Conservation (phyloP, 37 sponge, comb jelly and placozoan species). For the Diacarnus erythraeanus region DNA sequence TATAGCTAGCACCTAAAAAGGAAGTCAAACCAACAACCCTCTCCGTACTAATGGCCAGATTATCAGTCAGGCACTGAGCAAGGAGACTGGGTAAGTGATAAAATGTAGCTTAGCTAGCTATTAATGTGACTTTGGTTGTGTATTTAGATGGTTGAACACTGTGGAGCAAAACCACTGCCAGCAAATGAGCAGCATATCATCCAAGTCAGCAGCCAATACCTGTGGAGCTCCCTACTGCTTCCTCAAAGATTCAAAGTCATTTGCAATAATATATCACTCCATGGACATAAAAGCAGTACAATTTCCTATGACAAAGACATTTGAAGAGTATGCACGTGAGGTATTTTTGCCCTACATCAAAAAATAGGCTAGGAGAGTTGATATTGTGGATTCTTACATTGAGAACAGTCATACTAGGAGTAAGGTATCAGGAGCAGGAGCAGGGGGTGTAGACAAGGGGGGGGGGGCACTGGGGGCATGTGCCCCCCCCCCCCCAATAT, state of each 20-base stretch:
- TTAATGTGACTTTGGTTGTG: too few species aligned
- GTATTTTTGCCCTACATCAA: slow-evolving; percentile 4
- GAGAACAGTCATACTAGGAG: slow-evolving; percentile 8
- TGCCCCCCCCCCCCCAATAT: too few species aligned
- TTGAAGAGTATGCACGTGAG: neutral
- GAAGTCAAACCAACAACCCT: neutral
- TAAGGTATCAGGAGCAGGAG: too few species aligned
- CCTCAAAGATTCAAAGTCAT: neutral
- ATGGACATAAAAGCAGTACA: neutral
- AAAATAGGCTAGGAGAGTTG: neutral
- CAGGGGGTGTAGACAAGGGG: too few species aligned
- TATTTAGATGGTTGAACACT: neutral
- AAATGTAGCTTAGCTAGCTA: neutral
- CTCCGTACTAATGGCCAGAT: neutral
- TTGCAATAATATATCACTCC: neutral
- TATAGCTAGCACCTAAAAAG: neutral
- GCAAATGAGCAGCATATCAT: neutral
- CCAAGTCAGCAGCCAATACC: neutral
- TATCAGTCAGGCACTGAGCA: neutral
- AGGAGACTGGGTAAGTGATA: neutral
- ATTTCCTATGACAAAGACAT: neutral
- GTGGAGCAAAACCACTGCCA: neutral
- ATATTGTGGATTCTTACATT: slow-evolving; percentile 14
- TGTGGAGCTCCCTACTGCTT: neutral
- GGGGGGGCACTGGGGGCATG: too few species aligned